These are phyloP conservation scores for Ara ararauna DNA, from an alignment of 2,797 vertebrate species.

Conservation along the genomic window DNA sequence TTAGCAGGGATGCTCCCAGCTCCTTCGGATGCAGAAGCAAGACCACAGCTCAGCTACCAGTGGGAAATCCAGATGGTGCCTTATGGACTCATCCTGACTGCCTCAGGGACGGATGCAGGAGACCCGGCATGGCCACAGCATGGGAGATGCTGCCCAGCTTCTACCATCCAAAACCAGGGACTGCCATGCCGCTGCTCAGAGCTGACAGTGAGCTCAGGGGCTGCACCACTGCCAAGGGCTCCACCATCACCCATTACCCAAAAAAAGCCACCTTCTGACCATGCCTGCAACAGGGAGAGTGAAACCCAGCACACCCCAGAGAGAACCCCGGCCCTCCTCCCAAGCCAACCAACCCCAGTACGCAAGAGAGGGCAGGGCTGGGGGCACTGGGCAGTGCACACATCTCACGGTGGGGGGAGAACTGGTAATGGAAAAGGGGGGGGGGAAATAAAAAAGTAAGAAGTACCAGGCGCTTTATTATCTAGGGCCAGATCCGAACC, in stretches of 20 bases:
- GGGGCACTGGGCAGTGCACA: neutral
- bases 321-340: neutral
- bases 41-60: neutral
- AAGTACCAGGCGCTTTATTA: constrained; percentile 69
- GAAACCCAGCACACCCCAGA: accelerated
- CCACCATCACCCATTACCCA: neutral
- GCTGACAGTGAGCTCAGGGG: neutral
- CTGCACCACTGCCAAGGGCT: accelerated
- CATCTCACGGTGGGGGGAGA: neutral
- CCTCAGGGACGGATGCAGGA: accelerated
- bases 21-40: neutral
- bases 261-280: neutral
- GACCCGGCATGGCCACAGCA: accelerated
- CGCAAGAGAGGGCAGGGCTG: accelerated
- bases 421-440: constrained; percentile 35
- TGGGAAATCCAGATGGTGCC: accelerated
- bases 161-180: neutral
- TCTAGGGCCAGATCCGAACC: constrained; percentile 67
- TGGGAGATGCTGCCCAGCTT: neutral
- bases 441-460: constrained; percentile 52
- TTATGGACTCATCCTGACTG: neutral
- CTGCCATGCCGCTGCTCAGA: neutral
- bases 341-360: neutral
- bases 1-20: neutral
- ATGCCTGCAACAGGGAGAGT: neutral